These are phyloP conservation scores for Argyresthia albistria DNA, from an alignment of 2,888 invertebrate species.

Conservation along the genomic window DNA sequence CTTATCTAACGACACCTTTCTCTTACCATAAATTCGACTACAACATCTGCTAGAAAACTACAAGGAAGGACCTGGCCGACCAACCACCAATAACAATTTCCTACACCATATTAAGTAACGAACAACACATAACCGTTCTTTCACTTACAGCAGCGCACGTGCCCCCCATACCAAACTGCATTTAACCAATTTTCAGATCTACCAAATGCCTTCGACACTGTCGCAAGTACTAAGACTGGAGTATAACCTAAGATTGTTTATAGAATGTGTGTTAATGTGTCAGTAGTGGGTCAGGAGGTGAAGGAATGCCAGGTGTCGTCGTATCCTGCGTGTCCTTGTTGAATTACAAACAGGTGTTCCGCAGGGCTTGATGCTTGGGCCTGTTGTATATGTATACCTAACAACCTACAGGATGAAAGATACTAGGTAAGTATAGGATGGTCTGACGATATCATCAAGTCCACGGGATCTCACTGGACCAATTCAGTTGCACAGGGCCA, in stretches of 20 bases:
- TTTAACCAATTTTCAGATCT: slow-evolving; percentile 8
- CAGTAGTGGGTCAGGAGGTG: slow-evolving; percentile 43
- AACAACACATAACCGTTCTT: slow-evolving; percentile 23
- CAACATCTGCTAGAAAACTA: too few relatives aligned
- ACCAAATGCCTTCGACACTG: slow-evolving; percentile 11
- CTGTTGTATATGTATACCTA: background rate
- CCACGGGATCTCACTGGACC: too few relatives aligned
- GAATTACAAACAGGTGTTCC: slow-evolving; percentile 40
- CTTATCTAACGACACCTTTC: too few relatives aligned
- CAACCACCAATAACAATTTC: background rate
- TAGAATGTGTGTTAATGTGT: slow-evolving; percentile 43
- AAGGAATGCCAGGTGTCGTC: slow-evolving; percentile 27
- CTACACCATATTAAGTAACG: slow-evolving; percentile 35
- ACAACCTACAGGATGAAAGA: too few relatives aligned
- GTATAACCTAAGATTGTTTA: too few relatives aligned
- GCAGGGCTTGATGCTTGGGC: slow-evolving; percentile 16
- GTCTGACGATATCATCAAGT: too few relatives aligned
- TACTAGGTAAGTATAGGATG: too few relatives aligned
- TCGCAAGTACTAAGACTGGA: too few relatives aligned
- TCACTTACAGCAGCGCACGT: slow-evolving; percentile 21
- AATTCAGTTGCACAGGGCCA: too few relatives aligned
- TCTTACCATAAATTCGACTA: too few relatives aligned
- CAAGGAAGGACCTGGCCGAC: too few relatives aligned
- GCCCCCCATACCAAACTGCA: slow-evolving; percentile 21
- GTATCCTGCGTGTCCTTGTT: slow-evolving; percentile 30